Evolutionary conservation across 2,113 vertebrate species (phyloP).

Genomic region (Lepidothrix coronata): DNA sequence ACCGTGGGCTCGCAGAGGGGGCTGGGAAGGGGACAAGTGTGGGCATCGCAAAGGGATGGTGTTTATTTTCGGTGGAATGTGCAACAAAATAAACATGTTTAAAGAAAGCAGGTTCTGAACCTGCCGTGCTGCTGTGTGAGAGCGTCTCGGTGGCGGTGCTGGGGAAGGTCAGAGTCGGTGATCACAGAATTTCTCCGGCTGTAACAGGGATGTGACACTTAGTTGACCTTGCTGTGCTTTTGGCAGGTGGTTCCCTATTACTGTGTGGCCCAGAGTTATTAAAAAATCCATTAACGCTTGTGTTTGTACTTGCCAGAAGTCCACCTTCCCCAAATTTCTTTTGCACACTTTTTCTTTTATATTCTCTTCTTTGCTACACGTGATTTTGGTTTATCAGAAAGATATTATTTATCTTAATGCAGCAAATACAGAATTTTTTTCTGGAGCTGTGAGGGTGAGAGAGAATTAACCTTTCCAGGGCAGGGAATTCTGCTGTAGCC

Average conservation of each 20-base stretch:
- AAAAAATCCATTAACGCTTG: conserved; percentile 48
- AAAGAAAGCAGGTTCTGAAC: not conserved
- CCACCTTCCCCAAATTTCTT: not conserved
- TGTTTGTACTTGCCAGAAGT: conserved; percentile 2
- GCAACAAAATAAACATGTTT: not conserved
- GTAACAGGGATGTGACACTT: conserved; percentile 15
- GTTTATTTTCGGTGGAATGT: not conserved
- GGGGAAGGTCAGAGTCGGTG: conserved; percentile 52
- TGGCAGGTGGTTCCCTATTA: conserved; percentile 58
- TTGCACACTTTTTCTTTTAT: not conserved
- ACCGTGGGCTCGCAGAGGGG: rapidly evolving
- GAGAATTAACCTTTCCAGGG: conserved; percentile 2
- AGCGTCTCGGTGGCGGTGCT: not conserved
- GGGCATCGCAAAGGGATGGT: not conserved
- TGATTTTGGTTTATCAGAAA: conserved; percentile 39
- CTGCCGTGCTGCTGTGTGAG: rapidly evolving
- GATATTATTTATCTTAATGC: not conserved
- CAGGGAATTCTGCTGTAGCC: not conserved
- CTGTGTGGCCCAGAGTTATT: conserved; percentile 36
- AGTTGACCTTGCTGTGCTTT: conserved; percentile 64
- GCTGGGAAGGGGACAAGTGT: not conserved
- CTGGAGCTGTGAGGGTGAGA: not conserved
- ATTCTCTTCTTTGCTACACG: not conserved
- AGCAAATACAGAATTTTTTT: not conserved
- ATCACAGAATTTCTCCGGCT: conserved; percentile 32